A percentile compares a stretch with the other conserved stretches of the same genome.
Conservation (phyloP, 2,888 invertebrate genomes). For the Catocala sponsa region DNA sequence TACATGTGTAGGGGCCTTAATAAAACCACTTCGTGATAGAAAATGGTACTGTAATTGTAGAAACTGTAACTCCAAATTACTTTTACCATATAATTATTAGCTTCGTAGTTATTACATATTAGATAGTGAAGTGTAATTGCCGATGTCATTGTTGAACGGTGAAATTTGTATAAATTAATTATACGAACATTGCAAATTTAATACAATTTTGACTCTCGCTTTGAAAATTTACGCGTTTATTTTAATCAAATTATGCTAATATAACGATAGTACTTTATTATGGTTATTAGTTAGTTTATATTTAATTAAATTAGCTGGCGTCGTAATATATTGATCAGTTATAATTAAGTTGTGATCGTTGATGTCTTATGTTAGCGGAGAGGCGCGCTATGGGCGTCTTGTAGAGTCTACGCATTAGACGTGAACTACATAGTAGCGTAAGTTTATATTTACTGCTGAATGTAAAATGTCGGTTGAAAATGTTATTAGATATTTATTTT, state of each 20-base stretch:
- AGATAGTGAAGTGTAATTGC: conserved; percentile 29
- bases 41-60: too few relatives aligned
- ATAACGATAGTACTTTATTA: not conserved
- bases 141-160: conserved; percentile 41
- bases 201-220: conserved; percentile 5
- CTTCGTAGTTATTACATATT: too few relatives aligned
- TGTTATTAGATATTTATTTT: too few relatives aligned
- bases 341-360: conserved; percentile 22
- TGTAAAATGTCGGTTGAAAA: too few relatives aligned
- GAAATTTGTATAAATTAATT: conserved; percentile 31
- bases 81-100: too few relatives aligned
- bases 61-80: too few relatives aligned
- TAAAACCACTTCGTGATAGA: too few relatives aligned
- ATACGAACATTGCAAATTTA: conserved; percentile 18
- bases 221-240: too few relatives aligned
- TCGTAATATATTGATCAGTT: too few relatives aligned
- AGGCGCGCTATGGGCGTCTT: conserved; percentile 21
- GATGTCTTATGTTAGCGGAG: conserved; percentile 44
- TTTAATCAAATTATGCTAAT: conserved; percentile 11
- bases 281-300: not conserved
- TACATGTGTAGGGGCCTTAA: too few relatives aligned
- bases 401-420: not conserved
- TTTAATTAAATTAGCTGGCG: not conserved
- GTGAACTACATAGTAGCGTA: too few relatives aligned
- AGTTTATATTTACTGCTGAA: too few relatives aligned